Conservation (phyloP, 2,888 invertebrate genomes). For the Drosophila anceps region DNA sequence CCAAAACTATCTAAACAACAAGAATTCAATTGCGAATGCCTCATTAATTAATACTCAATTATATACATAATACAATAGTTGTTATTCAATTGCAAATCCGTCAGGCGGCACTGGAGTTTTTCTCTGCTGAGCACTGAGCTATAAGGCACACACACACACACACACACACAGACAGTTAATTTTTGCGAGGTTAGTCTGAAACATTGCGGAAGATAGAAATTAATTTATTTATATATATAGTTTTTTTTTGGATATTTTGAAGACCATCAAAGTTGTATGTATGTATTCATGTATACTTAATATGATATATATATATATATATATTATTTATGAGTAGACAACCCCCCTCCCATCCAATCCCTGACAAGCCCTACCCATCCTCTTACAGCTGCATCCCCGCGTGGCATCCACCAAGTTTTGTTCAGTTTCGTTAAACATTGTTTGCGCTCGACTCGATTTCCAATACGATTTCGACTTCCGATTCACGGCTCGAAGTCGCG, state of each 20-base stretch:
- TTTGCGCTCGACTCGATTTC: conserved; percentile 28
- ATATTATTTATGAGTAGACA: background rate
- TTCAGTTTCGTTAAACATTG: conserved; percentile 15
- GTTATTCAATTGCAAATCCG: conserved; percentile 9
- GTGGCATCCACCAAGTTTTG: conserved; percentile 12
- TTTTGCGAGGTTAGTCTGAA: background rate
- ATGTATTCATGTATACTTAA: background rate
- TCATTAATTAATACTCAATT: conserved; percentile 15
- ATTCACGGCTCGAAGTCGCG: background rate
- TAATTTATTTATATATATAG: conserved; percentile 4
- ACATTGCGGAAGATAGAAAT: background rate
- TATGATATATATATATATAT: background rate
- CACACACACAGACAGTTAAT: background rate
- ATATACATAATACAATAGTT: conserved; percentile 12
- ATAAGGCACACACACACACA: conserved; percentile 16
- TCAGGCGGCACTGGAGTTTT: conserved; percentile 17
- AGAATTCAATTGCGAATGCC: conserved; percentile 15
- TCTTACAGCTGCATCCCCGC: background rate
- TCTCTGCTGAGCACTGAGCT: conserved; percentile 49
- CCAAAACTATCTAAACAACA: conserved; percentile 5
- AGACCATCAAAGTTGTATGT: background rate
- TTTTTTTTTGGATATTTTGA: background rate
- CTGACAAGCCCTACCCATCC: conserved; percentile 1
- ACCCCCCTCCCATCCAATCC: too few relatives aligned
- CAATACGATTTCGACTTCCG: conserved; percentile 1